phyloP scores from a whole-genome alignment of 1,140 invertebrate species.

The Procambarus virginalis region DNA sequence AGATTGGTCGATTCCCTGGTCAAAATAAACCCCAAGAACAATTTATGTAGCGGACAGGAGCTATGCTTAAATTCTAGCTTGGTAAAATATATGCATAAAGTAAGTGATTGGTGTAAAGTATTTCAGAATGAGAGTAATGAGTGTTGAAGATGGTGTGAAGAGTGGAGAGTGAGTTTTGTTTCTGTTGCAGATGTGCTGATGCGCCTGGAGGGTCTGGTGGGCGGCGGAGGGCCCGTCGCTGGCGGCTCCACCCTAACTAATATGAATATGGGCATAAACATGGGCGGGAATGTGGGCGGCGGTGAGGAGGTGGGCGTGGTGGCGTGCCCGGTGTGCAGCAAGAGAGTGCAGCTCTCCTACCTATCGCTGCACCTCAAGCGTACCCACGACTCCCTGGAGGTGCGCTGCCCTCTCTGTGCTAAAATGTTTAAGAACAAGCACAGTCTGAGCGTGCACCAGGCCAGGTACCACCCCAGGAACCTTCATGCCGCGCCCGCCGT shows the following conservation, averaged over 20 bases:
- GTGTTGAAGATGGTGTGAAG: neutral
- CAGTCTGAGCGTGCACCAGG: conserved; percentile 69
- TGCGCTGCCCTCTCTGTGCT: conserved; percentile 68
- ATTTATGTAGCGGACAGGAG: too few relatives aligned
- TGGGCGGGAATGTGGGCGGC: conserved; percentile 30
- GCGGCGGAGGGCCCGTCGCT: conserved; percentile 30
- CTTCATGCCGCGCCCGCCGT: conserved; percentile 26
- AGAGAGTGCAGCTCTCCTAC: conserved; percentile 68
- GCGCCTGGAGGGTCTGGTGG: conserved; percentile 57
- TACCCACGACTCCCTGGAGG: conserved; percentile 68
- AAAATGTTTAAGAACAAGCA: conserved; percentile 71
- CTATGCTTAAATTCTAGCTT: too few relatives aligned
- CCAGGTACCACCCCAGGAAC: conserved; percentile 68
- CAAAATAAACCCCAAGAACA: too few relatives aligned
- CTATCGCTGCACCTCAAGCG: conserved; percentile 69
- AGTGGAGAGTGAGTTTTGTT: conserved; percentile 44
- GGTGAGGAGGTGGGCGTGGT: conserved; percentile 61
- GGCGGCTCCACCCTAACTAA: conserved; percentile 1
- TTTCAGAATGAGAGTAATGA: neutral
- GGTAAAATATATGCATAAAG: too few relatives aligned
- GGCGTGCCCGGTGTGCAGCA: conserved; percentile 68
- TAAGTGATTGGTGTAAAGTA: neutral
- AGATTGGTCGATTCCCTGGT: too few relatives aligned
- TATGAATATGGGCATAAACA: conserved; percentile 20
- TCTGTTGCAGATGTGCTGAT: conserved; percentile 59